phyloP scores from a whole-genome alignment of 2,797 vertebrate species.

The Hemitrygon akajei region DNA sequence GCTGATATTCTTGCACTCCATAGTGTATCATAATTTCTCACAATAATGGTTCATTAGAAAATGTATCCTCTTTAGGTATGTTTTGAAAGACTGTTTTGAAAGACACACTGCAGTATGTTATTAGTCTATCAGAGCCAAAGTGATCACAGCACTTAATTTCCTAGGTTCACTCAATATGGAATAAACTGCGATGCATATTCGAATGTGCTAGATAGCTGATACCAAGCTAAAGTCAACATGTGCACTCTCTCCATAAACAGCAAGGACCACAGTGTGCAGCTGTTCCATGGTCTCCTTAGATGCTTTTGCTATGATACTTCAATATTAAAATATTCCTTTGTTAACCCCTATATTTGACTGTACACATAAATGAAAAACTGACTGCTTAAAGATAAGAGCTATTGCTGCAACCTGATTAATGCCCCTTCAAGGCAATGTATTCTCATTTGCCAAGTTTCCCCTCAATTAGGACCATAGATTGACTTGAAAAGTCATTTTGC shows the following conservation, averaged over 20 bases:
- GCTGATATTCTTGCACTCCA: background rate
- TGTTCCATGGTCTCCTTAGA: background rate
- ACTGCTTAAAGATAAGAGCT: background rate
- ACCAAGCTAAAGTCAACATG: background rate
- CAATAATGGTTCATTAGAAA: background rate
- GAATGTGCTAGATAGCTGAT: background rate
- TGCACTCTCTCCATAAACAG: background rate
- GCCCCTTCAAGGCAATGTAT: background rate
- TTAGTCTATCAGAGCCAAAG: background rate
- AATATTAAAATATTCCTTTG: background rate
- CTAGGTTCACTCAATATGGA: background rate
- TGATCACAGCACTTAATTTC: background rate
- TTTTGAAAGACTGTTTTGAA: background rate
- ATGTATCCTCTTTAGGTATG: background rate
- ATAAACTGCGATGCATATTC: background rate
- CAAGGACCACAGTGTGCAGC: background rate
- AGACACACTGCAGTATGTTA: background rate
- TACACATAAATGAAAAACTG: background rate
- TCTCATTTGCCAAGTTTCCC: background rate
- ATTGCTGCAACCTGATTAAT: background rate
- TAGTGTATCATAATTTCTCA: background rate
- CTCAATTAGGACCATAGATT: background rate
- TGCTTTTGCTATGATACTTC: background rate
- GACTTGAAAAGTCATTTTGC: background rate
- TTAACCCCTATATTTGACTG: background rate